A percentile compares a stretch with the other conserved stretches of the same genome.
phyloP scores from a whole-genome alignment of 37 sponge, comb jelly and placozoan species.

The Aplysina aerophoba region DNA sequence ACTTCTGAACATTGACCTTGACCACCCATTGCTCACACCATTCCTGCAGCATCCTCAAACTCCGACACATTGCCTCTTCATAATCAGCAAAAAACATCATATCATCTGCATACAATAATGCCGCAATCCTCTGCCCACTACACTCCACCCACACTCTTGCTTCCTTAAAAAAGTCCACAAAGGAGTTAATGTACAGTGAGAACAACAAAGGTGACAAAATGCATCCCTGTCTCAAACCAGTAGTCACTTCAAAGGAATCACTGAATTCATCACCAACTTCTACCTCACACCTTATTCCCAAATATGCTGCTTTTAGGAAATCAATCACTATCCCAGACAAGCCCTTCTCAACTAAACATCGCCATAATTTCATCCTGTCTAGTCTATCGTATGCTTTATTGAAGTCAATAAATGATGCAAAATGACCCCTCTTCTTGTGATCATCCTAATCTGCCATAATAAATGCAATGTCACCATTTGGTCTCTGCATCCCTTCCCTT shows the following conservation, averaged over 20 bases:
- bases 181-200: slow-evolving; percentile 1
- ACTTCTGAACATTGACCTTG: background rate
- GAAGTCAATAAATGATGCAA: slow-evolving; percentile 17
- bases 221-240: slow-evolving; percentile 20
- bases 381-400: background rate
- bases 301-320: background rate
- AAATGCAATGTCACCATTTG: background rate
- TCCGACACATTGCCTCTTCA: background rate
- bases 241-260: slow-evolving; percentile 1
- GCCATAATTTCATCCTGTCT: slow-evolving; percentile 7
- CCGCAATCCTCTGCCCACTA: background rate
- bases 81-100: background rate
- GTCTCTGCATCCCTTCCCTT: slow-evolving; percentile 24
- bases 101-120: slow-evolving; percentile 17
- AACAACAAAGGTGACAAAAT: background rate
- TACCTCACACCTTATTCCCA: background rate
- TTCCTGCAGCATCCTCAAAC: background rate
- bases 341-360: background rate
- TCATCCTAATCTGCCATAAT: background rate
- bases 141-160: background rate
- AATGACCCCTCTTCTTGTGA: background rate
- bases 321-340: background rate
- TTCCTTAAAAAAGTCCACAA: background rate
- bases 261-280: background rate
- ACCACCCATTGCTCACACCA: slow-evolving; percentile 25